Base-by-base conservation (phyloP, 2,888 invertebrate species). In the Therioaphis trifolii region DNA sequence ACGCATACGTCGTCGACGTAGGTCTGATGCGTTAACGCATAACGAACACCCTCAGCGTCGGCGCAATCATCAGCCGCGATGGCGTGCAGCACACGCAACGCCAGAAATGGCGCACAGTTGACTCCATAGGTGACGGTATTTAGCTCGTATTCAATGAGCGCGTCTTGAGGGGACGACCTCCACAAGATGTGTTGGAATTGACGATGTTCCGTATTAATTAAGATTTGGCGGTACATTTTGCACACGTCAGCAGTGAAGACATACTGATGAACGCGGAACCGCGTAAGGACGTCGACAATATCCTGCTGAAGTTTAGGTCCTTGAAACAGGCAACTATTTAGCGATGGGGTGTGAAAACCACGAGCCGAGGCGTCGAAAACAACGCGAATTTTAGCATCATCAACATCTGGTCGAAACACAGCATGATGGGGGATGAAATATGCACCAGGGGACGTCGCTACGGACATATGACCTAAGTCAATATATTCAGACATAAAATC, bases 161-260 rank as follows among this genome's bases (percentile, higher is more conserved):
- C 87, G 52, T 85, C 35, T 5, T 35, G 35, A 3, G 7, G 35
- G 35, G 85, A 88, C n/a, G 88, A 49, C 7, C 75, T 58, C 88
- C 89, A 89, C 4, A 89, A 75, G 7, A 89, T 88, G 9, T 87
- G 84, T 76, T 88, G 88, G n/a, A 87, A 86, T 35, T 87, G 46
- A 18, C 86, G 74, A 58, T 89, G 87, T 2, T 85, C 85, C 0
- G 85, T 75, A 27, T 86, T 77, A 0, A 88, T 77, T 0, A 61
- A 15, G 15, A 88, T 86, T 84, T 88, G 88, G 0, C 88, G 86
- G 80, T 87, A 88, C 88, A 88, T 88, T 85, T 89, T 88, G 27
- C 86, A 86, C 11, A 89, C 87, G 74, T n/a, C n/a, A n/a, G n/a
- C n/a, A n/a, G n/a, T n/a, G n/a, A n/a, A n/a, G n/a, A n/a, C n/a